These are phyloP conservation scores for Odontomyia ornata DNA, from an alignment of 2,888 invertebrate genomes.

Conservation along the genomic window DNA sequence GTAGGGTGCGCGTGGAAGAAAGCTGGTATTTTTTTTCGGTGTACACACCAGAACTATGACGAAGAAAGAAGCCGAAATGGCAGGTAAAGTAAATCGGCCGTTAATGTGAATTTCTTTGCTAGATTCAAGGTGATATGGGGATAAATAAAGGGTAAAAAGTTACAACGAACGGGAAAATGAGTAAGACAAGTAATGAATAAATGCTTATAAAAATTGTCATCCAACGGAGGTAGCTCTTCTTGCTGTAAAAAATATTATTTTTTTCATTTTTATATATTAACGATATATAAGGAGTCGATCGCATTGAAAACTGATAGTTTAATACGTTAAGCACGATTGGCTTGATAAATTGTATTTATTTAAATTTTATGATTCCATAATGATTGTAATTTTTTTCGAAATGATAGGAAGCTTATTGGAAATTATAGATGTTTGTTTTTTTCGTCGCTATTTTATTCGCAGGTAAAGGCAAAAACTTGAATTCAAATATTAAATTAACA, in stretches of 20 bases:
- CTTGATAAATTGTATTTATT: too few relatives aligned
- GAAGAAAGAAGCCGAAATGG: conserved; percentile 45
- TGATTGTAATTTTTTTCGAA: too few relatives aligned
- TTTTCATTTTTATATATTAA: too few relatives aligned
- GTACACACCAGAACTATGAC: conserved; percentile 39
- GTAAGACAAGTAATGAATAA: background rate
- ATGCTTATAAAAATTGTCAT: background rate
- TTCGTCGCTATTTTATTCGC: too few relatives aligned
- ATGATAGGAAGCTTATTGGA: too few relatives aligned
- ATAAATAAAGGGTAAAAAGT: background rate
- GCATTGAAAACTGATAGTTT: too few relatives aligned
- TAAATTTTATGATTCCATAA: too few relatives aligned
- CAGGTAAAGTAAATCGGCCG: conserved; percentile 50
- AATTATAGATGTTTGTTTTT: too few relatives aligned
- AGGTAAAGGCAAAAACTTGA: too few relatives aligned
- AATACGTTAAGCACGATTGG: too few relatives aligned
- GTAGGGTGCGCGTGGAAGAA: background rate
- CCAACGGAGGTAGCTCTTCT: background rate
- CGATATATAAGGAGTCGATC: too few relatives aligned
- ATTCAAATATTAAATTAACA: too few relatives aligned
- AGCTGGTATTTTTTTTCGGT: conserved; percentile 5
- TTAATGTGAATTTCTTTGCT: conserved; percentile 49
- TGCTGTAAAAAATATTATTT: background rate
- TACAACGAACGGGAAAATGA: background rate
- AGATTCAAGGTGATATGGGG: conserved; percentile 1